Conservation (phyloP, 2,113 vertebrate genomes). For the Upupa epops region DNA sequence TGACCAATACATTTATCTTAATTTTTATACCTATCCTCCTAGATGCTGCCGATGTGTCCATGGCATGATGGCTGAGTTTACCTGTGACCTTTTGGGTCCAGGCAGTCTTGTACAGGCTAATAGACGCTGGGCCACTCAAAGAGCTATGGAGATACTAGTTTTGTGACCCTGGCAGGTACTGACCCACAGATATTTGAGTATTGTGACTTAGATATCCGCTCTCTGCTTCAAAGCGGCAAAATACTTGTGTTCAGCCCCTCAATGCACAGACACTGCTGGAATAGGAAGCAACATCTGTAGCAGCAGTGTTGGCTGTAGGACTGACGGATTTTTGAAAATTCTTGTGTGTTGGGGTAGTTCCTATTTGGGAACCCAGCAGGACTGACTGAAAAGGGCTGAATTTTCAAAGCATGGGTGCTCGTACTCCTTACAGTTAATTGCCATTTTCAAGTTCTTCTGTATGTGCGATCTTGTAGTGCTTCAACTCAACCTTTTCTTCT, state of each 20-base stretch:
- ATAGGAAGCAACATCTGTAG: neutral
- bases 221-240: neutral
- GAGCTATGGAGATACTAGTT: neutral
- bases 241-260: neutral
- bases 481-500: neutral
- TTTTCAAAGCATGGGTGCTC: neutral
- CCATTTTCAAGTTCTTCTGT: neutral
- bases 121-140: neutral
- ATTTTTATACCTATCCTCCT: neutral
- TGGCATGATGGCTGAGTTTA: neutral
- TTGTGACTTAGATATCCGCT: fast-evolving
- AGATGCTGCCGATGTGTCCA: neutral
- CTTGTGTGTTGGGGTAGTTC: neutral
- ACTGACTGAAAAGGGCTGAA: neutral
- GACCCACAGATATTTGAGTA: neutral
- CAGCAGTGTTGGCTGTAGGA: neutral
- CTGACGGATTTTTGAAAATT: neutral
- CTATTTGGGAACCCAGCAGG: neutral
- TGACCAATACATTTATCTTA: neutral
- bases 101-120: neutral
- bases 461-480: neutral
- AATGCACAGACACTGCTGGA: neutral
- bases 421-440: neutral
- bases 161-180: neutral
- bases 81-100: neutral